These are phyloP conservation scores for Geophilus truncorum DNA, from an alignment of 2,888 invertebrate species.

Conservation along the genomic window DNA sequence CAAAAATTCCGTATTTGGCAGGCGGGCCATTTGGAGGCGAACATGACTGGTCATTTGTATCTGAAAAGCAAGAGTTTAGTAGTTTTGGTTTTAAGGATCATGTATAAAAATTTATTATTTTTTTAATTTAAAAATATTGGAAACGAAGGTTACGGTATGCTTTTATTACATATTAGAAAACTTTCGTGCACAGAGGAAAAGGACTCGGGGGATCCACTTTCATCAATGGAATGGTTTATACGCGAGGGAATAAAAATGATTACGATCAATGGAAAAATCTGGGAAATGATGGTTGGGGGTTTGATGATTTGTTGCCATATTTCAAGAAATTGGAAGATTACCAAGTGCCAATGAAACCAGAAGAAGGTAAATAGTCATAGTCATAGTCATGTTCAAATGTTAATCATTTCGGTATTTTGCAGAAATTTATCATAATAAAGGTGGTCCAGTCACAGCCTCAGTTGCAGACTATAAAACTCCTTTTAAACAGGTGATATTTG, in stretches of 20 bases:
- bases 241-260: conserved; percentile 50
- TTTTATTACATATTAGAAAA: conserved; percentile 28
- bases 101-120: background rate
- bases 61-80: conserved; percentile 46
- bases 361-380: background rate
- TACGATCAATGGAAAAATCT: conserved; percentile 50
- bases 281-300: conserved; percentile 51
- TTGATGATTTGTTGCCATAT: conserved; percentile 51
- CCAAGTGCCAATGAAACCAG: background rate
- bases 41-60: background rate
- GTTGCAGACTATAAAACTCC: conserved; percentile 39
- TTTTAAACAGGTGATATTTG: conserved; percentile 37
- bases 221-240: conserved; percentile 52
- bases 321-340: conserved; percentile 49
- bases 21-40: conserved; percentile 52
- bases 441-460: conserved; percentile 39
- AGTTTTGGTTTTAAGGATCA: conserved; percentile 47
- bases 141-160: too few relatives aligned
- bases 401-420: background rate
- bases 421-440: conserved; percentile 38
- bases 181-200: conserved; percentile 43
- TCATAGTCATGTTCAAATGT: background rate
- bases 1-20: conserved; percentile 63
- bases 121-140: background rate
- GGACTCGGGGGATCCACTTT: conserved; percentile 51